Evolutionary conservation across 1,140 invertebrate genomes (phyloP), one percentile per base, ranked within the genome.

Genomic region (Drosophila burlai): DNA sequence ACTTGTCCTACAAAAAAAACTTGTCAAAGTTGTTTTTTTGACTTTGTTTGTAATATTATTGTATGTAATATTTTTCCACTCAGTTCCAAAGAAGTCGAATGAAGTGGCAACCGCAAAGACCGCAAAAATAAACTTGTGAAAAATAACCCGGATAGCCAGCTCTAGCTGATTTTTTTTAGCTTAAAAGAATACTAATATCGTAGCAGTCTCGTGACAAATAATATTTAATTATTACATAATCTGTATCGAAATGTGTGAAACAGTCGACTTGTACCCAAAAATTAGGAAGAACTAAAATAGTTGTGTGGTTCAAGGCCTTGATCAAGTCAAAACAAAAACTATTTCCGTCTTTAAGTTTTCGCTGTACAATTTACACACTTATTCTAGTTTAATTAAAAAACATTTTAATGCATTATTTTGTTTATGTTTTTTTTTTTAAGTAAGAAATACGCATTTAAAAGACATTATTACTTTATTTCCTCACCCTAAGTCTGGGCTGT

Each of bases 31-130:
- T 9, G 18, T 10, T 42, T 67, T 67, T 62, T 40, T 13, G 2
- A 13, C 9, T 52, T 52, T 49, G 47, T 24, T n/a, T 31, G 10
- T 8, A 38, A 11, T 10, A 16, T 24, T 55, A 55, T 55, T 38
- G 52, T 31, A 9, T 24, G 52, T 38, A 16, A 36, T 24, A 8
- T 24, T 36, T 54, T 38, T 54, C 16, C 59, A 52, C 31, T 36
- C 31, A 2, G 16, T 16, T 4, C 31, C 18, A 26, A 26, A 52
- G 18, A 54, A 62, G 9, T n/a, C 11, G 5, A 3, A 31, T 29
- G 21, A 59, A 42, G 24, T 64, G 36, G 15, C 31, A 59, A 64
- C 61, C 61, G 24, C 49, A 63, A 40, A 18, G n/a, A 24, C 62
- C 54, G 26, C 40, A 61, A 10, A 63, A 57, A 18, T 18, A 57